Percentiles rank a stretch among this genome's conserved stretches.
Evolutionary conservation across 2,113 vertebrate genomes (phyloP).

Genomic region (Cyphomyrus discorhynchus): DNA sequence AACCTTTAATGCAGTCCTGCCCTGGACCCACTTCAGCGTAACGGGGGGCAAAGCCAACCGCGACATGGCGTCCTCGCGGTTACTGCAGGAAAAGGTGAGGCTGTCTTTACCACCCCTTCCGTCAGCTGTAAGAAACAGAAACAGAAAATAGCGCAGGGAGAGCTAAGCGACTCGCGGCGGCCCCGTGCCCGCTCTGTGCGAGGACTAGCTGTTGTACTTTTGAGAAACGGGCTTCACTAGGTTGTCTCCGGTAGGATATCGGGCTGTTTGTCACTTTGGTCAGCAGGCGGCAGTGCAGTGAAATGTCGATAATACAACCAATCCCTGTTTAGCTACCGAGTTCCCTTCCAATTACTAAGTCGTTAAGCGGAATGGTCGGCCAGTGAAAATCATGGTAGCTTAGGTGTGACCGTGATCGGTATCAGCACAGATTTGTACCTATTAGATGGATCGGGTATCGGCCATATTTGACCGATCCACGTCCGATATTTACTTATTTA

Average conservation of each 20-base stretch:
- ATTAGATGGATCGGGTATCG: too few relatives aligned
- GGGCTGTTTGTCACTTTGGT: not conserved
- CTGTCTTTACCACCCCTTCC: not conserved
- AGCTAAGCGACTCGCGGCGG: not conserved
- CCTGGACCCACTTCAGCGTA: slow-evolving; percentile 94
- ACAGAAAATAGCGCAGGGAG: not conserved
- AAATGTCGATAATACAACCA: not conserved
- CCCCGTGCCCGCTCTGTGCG: not conserved
- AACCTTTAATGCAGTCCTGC: slow-evolving; percentile 89
- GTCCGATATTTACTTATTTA: too few relatives aligned
- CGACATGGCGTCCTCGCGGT: slow-evolving; percentile 82
- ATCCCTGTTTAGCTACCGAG: too few relatives aligned
- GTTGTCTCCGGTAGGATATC: not conserved
- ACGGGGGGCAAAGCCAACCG: slow-evolving; percentile 80
- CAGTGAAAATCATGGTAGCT: not conserved
- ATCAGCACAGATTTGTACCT: too few relatives aligned
- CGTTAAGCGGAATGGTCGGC: not conserved
- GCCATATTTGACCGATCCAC: too few relatives aligned
- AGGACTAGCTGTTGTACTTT: not conserved
- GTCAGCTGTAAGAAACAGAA: not conserved
- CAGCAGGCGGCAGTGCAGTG: not conserved
- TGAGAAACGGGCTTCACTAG: not conserved
- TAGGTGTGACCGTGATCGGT: not conserved
- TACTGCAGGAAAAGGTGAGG: slow-evolving; percentile 93
- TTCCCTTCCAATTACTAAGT: not conserved